These are phyloP conservation scores for Heloderma charlesbogerti DNA, from an alignment of 2,113 vertebrate genomes.

Conservation along the genomic window DNA sequence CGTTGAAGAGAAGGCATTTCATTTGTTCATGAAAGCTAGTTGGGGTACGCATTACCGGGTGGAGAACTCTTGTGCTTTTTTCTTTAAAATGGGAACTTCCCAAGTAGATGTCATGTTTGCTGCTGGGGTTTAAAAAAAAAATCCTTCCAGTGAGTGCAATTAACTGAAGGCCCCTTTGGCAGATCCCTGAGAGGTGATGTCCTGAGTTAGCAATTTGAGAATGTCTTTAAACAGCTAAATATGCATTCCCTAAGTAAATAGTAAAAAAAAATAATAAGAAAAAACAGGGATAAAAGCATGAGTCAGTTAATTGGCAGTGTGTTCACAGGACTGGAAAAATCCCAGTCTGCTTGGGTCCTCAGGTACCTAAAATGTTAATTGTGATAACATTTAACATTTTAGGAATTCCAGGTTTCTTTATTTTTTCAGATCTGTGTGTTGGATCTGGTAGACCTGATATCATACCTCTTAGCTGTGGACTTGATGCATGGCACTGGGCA, in stretches of 20 bases:
- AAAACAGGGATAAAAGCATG: too few species aligned
- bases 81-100: neutral
- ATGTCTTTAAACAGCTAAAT: neutral
- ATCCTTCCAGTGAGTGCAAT: neutral
- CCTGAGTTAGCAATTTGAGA: neutral
- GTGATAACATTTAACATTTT: too few species aligned
- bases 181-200: neutral
- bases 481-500: neutral
- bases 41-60: neutral
- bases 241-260: constrained; percentile 32
- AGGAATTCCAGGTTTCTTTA: neutral
- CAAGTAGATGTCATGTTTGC: neutral
- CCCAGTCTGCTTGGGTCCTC: neutral
- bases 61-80: neutral
- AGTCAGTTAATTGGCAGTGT: neutral
- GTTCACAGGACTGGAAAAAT: neutral
- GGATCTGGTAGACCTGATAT: neutral
- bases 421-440: neutral
- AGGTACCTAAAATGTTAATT: neutral
- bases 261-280: neutral
- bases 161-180: neutral
- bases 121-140: neutral
- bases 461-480: neutral
- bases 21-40: neutral
- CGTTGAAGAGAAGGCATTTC: neutral